Evolutionary conservation across 2,797 vertebrate genomes (phyloP), one percentile per base, ranked within the genome.

Genomic region (Ptychobarbus kaznakovi): DNA sequence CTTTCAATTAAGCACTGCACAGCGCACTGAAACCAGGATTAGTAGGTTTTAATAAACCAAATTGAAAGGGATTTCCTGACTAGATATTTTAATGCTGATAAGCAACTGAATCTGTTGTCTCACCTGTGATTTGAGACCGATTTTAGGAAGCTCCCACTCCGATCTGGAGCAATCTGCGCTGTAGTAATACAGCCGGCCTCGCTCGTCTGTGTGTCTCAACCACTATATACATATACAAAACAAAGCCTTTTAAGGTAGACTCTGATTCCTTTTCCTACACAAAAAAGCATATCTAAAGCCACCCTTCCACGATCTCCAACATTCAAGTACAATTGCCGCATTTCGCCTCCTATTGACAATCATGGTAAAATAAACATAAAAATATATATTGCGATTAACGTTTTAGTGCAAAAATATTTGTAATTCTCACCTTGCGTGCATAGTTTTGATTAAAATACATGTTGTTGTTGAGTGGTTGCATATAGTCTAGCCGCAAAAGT

Each of bases 101-200:
- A 65, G 58, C 32, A 32, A 9, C 6, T 9, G 46, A 78, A 78
- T 78, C 35, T 56, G 18, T 56, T 38, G 44, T 44, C 82, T 78
- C 79, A 89, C 88, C 38, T 72, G 70, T 66, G 86, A 72, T 80
- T 66, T 85, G 7, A 83, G 87, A 89, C 94, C 95, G 89, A 99
- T 97, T 96, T 97, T 98, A 49, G 98, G 98, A 86, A 99, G 92
- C 69, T 98, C 97, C 98, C 98, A 99, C 76, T 98, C 97, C 0
- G 97, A 99, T 81, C 97, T 94, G 85, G 97, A 97, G 49, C 97
- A 97, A 77, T 98, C 97, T 2, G 96, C 95, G 9, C 96, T 98
- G 95, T 97, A 99, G 94, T 97, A 98, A 91, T 99, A 99, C 0
- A 97, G 95, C 90, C 97, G 95, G 0, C 98, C 98, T 92, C 97